Evolutionary conservation across 2,113 vertebrate genomes (phyloP).

Genomic region (Coptodon bakossiorum): DNA sequence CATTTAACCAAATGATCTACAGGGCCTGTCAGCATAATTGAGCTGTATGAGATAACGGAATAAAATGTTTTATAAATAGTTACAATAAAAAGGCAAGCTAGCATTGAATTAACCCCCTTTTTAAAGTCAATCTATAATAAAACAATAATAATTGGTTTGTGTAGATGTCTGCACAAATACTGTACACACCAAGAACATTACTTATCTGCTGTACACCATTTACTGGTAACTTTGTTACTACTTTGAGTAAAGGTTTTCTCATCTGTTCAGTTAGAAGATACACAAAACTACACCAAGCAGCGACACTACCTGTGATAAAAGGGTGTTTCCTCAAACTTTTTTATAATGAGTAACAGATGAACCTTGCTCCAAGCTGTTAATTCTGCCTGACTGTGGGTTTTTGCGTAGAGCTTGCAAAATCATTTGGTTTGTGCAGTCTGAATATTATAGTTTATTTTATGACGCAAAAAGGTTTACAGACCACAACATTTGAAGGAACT

Average conservation of each 20-base stretch:
- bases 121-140: not conserved
- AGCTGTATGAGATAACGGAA: not conserved
- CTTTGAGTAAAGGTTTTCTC: not conserved
- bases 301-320: not conserved
- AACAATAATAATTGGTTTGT: not conserved
- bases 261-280: not conserved
- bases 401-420: not conserved
- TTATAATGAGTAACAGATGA: not conserved
- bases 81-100: not conserved
- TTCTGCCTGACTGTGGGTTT: not conserved
- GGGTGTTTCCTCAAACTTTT: fast-evolving
- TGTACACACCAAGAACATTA: not conserved
- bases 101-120: fast-evolving
- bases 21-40: not conserved
- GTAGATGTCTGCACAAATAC: not conserved
- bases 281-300: not conserved
- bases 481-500: not conserved
- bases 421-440: fast-evolving
- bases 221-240: not conserved
- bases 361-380: not conserved
- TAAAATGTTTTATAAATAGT: not conserved
- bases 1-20: not conserved
- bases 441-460: not conserved
- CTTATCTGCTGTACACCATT: not conserved
- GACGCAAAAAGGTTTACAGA: not conserved